Percentiles rank a stretch among this genome's conserved stretches.
Conservation (phyloP, 2,113 vertebrate species). For the Myrmophylax atrothorax region DNA sequence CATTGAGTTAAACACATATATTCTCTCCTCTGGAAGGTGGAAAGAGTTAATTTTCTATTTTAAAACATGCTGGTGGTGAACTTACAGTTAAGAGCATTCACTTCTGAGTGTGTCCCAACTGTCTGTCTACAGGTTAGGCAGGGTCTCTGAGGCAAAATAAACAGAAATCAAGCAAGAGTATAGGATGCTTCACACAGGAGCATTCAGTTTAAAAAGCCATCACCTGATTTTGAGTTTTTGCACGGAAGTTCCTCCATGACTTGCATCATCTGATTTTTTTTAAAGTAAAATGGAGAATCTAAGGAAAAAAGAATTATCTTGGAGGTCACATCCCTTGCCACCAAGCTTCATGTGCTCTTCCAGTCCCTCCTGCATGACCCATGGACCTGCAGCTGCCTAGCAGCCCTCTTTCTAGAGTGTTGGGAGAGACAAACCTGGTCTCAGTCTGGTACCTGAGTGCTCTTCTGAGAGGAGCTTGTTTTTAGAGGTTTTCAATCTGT, state of each 20-base stretch:
- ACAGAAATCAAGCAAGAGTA: not conserved
- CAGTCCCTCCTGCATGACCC: not conserved
- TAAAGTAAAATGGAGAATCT: not conserved
- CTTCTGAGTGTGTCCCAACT: not conserved
- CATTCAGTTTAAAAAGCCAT: not conserved
- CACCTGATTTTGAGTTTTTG: not conserved
- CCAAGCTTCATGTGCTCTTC: accelerated
- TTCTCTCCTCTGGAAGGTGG: not conserved
- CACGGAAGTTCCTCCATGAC: not conserved
- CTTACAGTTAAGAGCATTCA: not conserved
- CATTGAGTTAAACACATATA: not conserved
- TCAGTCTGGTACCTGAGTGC: not conserved
- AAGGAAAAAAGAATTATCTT: not conserved
- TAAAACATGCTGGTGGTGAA: not conserved
- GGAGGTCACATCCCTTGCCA: not conserved
- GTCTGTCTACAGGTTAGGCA: not conserved
- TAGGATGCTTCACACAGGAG: not conserved
- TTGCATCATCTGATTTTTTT: not conserved
- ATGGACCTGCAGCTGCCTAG: not conserved
- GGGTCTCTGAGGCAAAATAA: not conserved
- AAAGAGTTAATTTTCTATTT: not conserved
- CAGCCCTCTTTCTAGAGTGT: not conserved
- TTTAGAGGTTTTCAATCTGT: not conserved
- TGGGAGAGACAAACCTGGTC: not conserved
- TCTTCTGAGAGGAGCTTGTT: not conserved